A percentile compares a stretch with the other conserved stretches of the same genome.
Evolutionary conservation across 2,797 vertebrate genomes (phyloP).

Genomic region (Gambelia wislizenii): DNA sequence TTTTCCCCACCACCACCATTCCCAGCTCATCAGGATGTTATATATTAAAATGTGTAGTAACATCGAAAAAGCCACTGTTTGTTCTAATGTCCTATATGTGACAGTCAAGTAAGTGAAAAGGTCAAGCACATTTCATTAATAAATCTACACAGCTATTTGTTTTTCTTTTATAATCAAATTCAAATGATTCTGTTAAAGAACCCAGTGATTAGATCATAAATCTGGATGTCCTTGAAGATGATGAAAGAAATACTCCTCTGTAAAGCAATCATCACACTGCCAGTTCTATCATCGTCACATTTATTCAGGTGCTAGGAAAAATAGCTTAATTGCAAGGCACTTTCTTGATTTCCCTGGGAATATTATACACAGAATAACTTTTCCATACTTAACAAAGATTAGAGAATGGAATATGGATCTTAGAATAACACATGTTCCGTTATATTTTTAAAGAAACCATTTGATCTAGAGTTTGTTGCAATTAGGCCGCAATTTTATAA

Average conservation of each 20-base stretch:
- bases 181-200: constrained; percentile 89
- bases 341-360: constrained; percentile 59
- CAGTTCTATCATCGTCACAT: constrained; percentile 88
- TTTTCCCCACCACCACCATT: not conserved
- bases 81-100: constrained; percentile 65
- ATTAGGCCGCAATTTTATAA: not conserved
- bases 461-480: constrained; percentile 32
- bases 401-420: constrained; percentile 45
- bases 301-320: constrained; percentile 85
- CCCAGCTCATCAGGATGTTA: constrained; percentile 22
- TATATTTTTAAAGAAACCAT: constrained; percentile 37
- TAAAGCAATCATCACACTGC: constrained; percentile 93
- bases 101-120: constrained; percentile 79
- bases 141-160: constrained; percentile 80
- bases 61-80: constrained; percentile 29
- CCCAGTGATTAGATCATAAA: constrained; percentile 92
- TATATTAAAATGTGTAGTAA: constrained; percentile 42
- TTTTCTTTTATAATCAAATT: constrained; percentile 88
- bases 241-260: constrained; percentile 91
- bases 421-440: constrained; percentile 59
- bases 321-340: constrained; percentile 76
- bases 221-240: constrained; percentile 92
- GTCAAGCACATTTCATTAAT: constrained; percentile 88
- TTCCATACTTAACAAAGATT: constrained; percentile 58
- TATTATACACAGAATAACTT: constrained; percentile 58